These are phyloP conservation scores for Melanotus villosus DNA, from an alignment of 2,888 invertebrate genomes.

Conservation along the genomic window DNA sequence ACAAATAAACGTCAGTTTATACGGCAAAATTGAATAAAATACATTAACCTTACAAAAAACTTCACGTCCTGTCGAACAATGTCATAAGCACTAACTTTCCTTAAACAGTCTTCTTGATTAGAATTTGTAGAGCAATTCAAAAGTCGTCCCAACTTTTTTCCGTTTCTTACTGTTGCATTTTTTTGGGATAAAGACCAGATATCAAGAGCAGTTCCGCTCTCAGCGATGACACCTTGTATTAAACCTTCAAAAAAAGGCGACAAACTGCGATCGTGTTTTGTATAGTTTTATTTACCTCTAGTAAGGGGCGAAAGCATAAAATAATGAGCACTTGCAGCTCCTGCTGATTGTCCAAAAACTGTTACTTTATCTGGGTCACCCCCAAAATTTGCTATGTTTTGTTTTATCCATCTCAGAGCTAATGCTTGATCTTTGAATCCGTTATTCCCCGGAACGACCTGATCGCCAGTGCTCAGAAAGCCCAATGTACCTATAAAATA, in stretches of 20 bases:
- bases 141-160: conserved; percentile 53
- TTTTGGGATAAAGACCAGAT: conserved; percentile 6
- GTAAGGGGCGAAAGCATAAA: conserved; percentile 65
- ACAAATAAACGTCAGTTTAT: too few species aligned
- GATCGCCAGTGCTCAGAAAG: conserved; percentile 57
- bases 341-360: conserved; percentile 65
- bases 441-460: conserved; percentile 62
- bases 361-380: conserved; percentile 63
- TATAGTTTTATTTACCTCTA: conserved; percentile 56
- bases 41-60: background rate
- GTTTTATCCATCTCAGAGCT: conserved; percentile 63
- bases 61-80: conserved; percentile 77
- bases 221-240: conserved; percentile 23
- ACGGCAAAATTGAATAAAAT: too few species aligned
- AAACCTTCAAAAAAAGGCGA: conserved; percentile 7
- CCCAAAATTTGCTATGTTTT: conserved; percentile 45
- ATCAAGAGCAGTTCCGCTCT: conserved; percentile 23
- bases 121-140: conserved; percentile 74
- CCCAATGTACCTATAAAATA: conserved; percentile 62
- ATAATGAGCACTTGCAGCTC: conserved; percentile 64
- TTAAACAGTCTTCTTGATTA: conserved; percentile 72
- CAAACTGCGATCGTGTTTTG: background rate
- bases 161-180: background rate
- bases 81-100: conserved; percentile 73
- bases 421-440: conserved; percentile 55